Base-by-base conservation (phyloP, 2,888 invertebrate species). In the Philopedon plagiatum region DNA sequence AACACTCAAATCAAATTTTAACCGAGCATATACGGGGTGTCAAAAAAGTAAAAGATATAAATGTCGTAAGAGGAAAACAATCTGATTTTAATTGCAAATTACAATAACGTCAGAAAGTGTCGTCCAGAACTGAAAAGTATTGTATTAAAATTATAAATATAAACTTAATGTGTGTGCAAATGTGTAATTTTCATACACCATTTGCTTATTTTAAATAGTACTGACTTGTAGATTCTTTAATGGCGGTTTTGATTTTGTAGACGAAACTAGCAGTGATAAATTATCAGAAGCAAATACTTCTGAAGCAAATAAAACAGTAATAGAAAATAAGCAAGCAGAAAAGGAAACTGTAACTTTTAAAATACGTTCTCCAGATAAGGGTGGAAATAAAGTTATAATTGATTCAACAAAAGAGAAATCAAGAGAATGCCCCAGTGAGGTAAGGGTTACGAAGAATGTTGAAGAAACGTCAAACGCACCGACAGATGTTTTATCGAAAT, bases 181-280 rank as follows among this genome's bases (percentile, higher is more conserved):
- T n/a, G n/a, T n/a, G n/a, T n/a, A n/a, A n/a, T n/a, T n/a, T n/a
- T n/a, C n/a, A n/a, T n/a, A n/a, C n/a, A n/a, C n/a, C n/a, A n/a
- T n/a, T n/a, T n/a, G n/a, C n/a, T n/a, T n/a, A n/a, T n/a, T n/a
- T n/a, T n/a, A n/a, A n/a, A n/a, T n/a, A n/a, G n/a, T n/a, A n/a
- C n/a, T n/a, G n/a, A n/a, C n/a, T n/a, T n/a, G n/a, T n/a, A n/a
- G n/a, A n/a, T n/a, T n/a, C n/a, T n/a, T n/a, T n/a, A n/a, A n/a
- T n/a, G n/a, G n/a, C n/a, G n/a, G n/a, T n/a, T 49, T 49, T 13
- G 13, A 41, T 15, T 8, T 54, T 49, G 8, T 54, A 54, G 51
- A 29, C 0, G 9, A 54, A 18, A 15, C 11, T 8, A 13, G 18
- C 29, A 18, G 1, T 29, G 29, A 54, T 4, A 9, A 8, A 18